Evolutionary conservation across 2,888 invertebrate genomes (phyloP).

Genomic region (Blastobasis adustella): DNA sequence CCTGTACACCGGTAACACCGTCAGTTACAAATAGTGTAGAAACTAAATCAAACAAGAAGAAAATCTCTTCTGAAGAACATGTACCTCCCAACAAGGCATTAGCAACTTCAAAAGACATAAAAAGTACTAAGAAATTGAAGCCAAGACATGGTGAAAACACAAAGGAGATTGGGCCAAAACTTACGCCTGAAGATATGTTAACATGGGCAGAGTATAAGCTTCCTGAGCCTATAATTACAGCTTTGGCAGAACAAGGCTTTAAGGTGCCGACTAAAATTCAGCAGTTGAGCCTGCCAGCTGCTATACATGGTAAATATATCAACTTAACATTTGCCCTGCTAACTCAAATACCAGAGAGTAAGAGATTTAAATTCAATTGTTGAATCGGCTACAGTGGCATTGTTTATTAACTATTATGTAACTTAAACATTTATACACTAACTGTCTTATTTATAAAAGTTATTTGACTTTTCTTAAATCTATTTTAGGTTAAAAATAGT

Average conservation of each 20-base stretch:
- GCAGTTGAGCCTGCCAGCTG: conserved; percentile 83
- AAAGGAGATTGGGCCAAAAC: conserved; percentile 22
- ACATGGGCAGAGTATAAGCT: conserved; percentile 82
- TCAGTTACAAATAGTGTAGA: conserved; percentile 15
- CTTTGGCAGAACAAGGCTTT: conserved; percentile 85
- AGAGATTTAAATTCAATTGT: too few relatives aligned
- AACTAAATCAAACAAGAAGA: conserved; percentile 8
- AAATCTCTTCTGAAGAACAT: conserved; percentile 7
- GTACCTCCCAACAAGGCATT: conserved; percentile 10
- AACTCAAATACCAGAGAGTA: too few relatives aligned
- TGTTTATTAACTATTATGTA: too few relatives aligned
- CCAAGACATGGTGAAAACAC: conserved; percentile 45
- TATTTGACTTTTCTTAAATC: too few relatives aligned
- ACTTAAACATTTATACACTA: too few relatives aligned
- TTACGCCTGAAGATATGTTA: conserved; percentile 64
- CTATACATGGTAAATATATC: conserved; percentile 80
- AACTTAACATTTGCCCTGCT: too few relatives aligned
- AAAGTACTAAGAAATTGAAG: conserved; percentile 25
- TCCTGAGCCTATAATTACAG: conserved; percentile 80
- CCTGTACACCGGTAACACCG: conserved; percentile 31
- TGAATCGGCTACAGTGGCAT: too few relatives aligned
- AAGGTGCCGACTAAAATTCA: conserved; percentile 93
- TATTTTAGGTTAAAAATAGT: too few relatives aligned
- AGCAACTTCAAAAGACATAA: conserved; percentile 3
- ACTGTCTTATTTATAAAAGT: too few relatives aligned